These are phyloP conservation scores for Falco columbarius DNA, from an alignment of 2,797 vertebrate genomes.

Conservation along the genomic window DNA sequence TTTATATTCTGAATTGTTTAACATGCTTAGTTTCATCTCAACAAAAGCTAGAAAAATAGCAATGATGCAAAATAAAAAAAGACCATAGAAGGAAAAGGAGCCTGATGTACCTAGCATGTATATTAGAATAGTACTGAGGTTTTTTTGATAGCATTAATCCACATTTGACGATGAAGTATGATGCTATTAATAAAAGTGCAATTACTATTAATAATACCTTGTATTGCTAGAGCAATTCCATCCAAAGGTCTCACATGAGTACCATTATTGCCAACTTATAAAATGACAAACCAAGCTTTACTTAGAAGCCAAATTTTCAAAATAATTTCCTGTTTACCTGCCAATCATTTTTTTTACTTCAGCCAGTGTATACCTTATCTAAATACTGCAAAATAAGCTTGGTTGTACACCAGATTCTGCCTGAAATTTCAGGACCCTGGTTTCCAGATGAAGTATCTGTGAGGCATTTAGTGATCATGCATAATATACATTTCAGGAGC, in stretches of 20 bases:
- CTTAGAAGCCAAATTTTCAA: not conserved
- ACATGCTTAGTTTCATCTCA: not conserved
- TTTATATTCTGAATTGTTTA: constrained; percentile 12
- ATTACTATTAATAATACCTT: not conserved
- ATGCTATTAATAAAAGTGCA: not conserved
- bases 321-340: not conserved
- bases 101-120: not conserved
- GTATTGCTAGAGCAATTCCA: not conserved
- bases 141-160: not conserved
- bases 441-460: not conserved
- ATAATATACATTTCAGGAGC: not conserved
- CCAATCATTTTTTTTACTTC: not conserved
- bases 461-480: not conserved
- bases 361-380: not conserved
- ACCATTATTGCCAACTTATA: not conserved
- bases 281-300: not conserved
- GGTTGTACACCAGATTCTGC: not conserved
- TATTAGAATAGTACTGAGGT: not conserved
- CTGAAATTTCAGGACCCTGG: not conserved
- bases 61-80: not conserved
- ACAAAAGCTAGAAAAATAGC: not conserved
- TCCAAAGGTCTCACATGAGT: not conserved
- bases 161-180: not conserved
- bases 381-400: not conserved
- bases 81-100: not conserved